Evolutionary conservation across 1,140 invertebrate genomes (phyloP), one percentile per base, ranked within the genome.

Genomic region (Formica selysi): DNA sequence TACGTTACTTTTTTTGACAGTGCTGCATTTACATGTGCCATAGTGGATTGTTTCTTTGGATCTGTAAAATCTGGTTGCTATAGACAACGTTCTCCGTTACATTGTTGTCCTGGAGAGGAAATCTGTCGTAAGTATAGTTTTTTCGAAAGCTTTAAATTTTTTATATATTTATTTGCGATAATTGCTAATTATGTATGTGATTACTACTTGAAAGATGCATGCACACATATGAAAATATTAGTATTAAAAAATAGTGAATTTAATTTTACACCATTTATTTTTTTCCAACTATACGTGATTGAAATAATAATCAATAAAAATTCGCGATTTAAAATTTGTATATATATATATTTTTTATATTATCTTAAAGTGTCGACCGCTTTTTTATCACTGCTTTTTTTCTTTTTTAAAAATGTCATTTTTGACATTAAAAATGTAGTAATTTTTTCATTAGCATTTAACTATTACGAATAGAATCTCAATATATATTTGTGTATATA

Each of bases 61-160:
- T n/a, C 10, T 0, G 0, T 26, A 8, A 32, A 16, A 0, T 16
- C 54, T 16, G 86, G 76, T 26, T 94, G 93, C 71, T 93, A 88
- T 22, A 0, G 0, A 2, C 89, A 13, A 71, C 1, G 70, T 0
- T 36, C 8, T 0, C 29, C 32, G 4, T 26, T 26, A 10, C 0
- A 51, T 0, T 94, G 93, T 57, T 94, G 93, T 67, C 54, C 74
- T 0, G 67, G 22, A 16, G 16, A 73, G 44, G 2, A 57, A 61
- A 62, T 91, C 32, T 94, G 93, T 73, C 87, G 93, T 94, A 73
- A 92, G 92, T 92, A 78, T 29, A 26, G 26, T 26, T 16, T 19
- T 62, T 62, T 54, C 22, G 29, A 61, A 10, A 62, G 16, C 26
- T 76, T 4, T 22, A 36, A 2, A 59, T 59, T 36, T 57, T 57